A percentile compares a stretch with the other conserved stretches of the same genome.
phyloP scores from a whole-genome alignment of 2,797 vertebrate species.

The Dendrocincla fuliginosa region DNA sequence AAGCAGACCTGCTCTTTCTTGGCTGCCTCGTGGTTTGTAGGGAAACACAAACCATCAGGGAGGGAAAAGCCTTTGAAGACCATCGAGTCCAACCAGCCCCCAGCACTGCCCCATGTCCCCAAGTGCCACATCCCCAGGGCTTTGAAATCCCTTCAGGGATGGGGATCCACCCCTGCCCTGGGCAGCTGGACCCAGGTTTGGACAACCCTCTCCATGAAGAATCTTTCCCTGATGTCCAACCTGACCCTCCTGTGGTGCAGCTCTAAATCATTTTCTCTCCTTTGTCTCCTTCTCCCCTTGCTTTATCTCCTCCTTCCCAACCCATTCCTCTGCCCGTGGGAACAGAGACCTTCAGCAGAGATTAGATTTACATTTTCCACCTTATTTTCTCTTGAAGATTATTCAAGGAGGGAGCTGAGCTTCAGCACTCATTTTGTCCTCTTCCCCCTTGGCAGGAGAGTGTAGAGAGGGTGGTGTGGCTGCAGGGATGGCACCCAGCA shows the following conservation, averaged over 20 bases:
- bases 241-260: background rate
- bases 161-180: background rate
- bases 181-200: background rate
- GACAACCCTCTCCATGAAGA: background rate
- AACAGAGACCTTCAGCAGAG: background rate
- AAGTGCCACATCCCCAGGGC: background rate
- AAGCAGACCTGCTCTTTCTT: background rate
- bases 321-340: background rate
- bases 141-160: background rate
- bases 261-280: background rate
- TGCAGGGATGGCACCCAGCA: background rate
- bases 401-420: background rate
- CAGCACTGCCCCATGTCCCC: background rate
- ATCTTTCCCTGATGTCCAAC: background rate
- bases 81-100: background rate
- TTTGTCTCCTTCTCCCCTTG: background rate
- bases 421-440: background rate
- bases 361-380: background rate
- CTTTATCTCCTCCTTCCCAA: background rate
- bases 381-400: background rate
- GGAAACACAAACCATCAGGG: background rate
- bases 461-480: accelerated
- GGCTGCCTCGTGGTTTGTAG: background rate
- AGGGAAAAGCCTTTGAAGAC: background rate
- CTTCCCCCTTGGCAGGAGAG: accelerated